phyloP scores from a whole-genome alignment of 2,888 invertebrate genomes.

The Volucella inflata region DNA sequence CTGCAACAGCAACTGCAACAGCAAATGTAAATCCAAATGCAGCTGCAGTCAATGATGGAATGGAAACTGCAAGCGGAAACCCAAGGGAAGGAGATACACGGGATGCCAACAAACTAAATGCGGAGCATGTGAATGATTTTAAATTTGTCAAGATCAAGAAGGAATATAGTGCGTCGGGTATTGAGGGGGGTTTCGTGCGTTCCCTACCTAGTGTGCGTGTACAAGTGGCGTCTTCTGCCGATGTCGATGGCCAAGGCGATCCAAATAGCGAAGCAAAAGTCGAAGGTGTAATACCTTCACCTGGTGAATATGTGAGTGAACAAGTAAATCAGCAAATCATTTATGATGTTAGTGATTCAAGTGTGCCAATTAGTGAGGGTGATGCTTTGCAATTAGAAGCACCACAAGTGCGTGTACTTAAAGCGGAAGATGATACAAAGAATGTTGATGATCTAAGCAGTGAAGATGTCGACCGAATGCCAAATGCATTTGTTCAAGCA shows the following conservation, averaged over 20 bases:
- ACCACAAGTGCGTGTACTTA: constrained; percentile 38
- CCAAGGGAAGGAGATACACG: constrained; percentile 7
- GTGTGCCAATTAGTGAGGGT: constrained; percentile 58
- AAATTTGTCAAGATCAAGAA: constrained; percentile 42
- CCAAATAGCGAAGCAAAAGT: background rate
- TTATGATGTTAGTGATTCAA: constrained; percentile 62
- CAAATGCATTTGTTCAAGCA: constrained; percentile 11
- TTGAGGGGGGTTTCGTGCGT: constrained; percentile 36
- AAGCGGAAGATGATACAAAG: constrained; percentile 12
- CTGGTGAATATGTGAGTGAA: constrained; percentile 38
- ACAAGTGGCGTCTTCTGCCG: constrained; percentile 22
- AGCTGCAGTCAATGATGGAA: constrained; percentile 16
- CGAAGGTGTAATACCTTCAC: constrained; percentile 9
- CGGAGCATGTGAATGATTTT: constrained; percentile 23
- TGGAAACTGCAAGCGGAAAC: constrained; percentile 12
- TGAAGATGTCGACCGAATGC: constrained; percentile 10
- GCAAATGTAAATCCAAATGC: constrained; percentile 1
- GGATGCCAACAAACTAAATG: constrained; percentile 41
- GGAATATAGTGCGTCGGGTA: constrained; percentile 60
- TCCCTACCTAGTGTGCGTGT: constrained; percentile 54
- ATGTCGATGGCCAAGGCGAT: background rate
- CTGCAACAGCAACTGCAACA: constrained; percentile 24
- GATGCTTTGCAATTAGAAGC: constrained; percentile 56
- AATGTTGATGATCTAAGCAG: constrained; percentile 7
- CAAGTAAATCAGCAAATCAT: constrained; percentile 40